Base-by-base conservation (phyloP, 2,888 invertebrate genomes). In the Allygus modestus region DNA sequence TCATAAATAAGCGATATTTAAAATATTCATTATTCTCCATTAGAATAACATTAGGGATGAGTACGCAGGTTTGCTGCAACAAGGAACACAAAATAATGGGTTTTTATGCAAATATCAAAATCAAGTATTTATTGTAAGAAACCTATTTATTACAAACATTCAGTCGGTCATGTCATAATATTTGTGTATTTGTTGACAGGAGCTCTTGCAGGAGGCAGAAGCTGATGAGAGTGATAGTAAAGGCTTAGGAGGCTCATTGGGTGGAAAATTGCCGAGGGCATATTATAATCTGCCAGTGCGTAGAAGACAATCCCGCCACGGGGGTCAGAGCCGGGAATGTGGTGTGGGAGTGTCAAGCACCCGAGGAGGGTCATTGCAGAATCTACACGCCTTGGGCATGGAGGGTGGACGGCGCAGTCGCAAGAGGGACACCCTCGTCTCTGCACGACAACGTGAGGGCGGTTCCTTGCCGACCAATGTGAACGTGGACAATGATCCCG, bases 401-500 rank as follows among this genome's bases (percentile, higher is more conserved):
- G 75, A 54, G 2, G 77, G 77, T n/a, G 31, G 85, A 7, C 69
- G 37, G 11, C 41, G 75, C 17, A 77, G 77, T 31, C 43, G 81
- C n/a, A 17, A 20, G n/a, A 33, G 83, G 15, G 75, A 83, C 31
- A 75, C 83, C 1, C 65, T 81, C 7, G 85, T 85, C 5, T 83
- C 83, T 33, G 91, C 92, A 79, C 90, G 92, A 69, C 94, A 94
- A 89, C 92, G 93, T 54, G 94, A 94, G 90, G 94, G 94, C 85
- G 94, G 94, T 65, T 93, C 93, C 77, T 89, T 93, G 87, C 93
- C 93, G 0, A 92, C 92, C 84, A 93, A 93, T 90, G 93, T 93
- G 84, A 92, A 92, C 88, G 79, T 79, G 20, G 85, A 83, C 41
- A 73, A 69, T 11, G 82, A 61, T 43, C 91, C 91, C 33, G 85